Evolutionary conservation across 2,888 invertebrate species (phyloP).

Genomic region (Agonopterix arenella): DNA sequence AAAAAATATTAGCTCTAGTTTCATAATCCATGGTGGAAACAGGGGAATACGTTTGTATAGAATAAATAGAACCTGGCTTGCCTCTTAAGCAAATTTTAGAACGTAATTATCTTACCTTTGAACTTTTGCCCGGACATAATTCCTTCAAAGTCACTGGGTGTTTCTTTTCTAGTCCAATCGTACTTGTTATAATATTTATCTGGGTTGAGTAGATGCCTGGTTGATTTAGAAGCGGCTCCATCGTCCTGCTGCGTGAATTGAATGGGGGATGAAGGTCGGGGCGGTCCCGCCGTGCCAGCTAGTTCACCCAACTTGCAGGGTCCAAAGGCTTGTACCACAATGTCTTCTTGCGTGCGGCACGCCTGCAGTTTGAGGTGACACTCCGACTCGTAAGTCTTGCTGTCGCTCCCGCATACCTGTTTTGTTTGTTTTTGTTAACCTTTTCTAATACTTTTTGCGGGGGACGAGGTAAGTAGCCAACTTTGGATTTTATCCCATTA

Average conservation of each 20-base stretch:
- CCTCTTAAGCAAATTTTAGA: no score
- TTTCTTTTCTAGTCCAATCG: conserved; percentile 75
- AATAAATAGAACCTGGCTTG: no score
- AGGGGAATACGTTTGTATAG: no score
- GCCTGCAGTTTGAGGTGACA: conserved; percentile 89
- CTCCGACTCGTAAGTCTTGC: conserved; percentile 89
- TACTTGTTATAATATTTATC: conserved; percentile 81
- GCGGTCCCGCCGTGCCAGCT: conserved; percentile 85
- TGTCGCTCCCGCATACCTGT: conserved; percentile 86
- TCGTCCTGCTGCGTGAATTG: conserved; percentile 89
- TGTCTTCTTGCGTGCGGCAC: conserved; percentile 88
- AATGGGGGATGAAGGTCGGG: conserved; percentile 85
- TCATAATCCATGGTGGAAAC: no score
- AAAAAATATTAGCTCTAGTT: no score
- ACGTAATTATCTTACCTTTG: conserved; percentile 43
- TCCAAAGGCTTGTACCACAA: conserved; percentile 86
- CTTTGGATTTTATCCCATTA: no score
- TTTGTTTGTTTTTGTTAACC: conserved; percentile 5
- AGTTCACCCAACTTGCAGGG: conserved; percentile 83
- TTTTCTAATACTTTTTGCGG: no score
- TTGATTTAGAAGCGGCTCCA: conserved; percentile 86
- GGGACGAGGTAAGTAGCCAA: no score
- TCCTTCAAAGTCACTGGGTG: conserved; percentile 63
- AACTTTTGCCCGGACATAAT: conserved; percentile 58
- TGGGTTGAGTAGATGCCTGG: conserved; percentile 85